phyloP scores from a whole-genome alignment of 1,140 invertebrate genomes.

The Aphaenogaster ashmeadi region DNA sequence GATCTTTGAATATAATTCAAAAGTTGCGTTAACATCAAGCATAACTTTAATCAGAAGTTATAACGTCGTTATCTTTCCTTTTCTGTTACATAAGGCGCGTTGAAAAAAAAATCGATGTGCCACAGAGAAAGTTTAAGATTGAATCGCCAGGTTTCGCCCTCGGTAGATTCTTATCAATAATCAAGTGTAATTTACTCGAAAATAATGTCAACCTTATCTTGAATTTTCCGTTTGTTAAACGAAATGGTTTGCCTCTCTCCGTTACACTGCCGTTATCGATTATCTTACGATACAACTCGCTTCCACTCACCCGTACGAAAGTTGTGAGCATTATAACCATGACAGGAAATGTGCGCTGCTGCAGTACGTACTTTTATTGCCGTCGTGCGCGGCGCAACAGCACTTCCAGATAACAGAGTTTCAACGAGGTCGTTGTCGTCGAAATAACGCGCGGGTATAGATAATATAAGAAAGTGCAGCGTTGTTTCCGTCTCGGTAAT shows the following conservation, averaged over 20 bases:
- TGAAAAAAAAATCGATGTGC: background rate
- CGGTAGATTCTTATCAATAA: background rate
- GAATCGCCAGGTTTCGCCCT: background rate
- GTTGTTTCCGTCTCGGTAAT: conserved; percentile 58
- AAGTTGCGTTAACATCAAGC: background rate
- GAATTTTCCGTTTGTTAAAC: conserved; percentile 3
- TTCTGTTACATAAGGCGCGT: background rate
- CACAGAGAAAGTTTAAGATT: conserved; percentile 3
- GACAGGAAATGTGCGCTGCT: conserved; percentile 44
- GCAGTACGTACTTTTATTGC: conserved; percentile 63
- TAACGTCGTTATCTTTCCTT: background rate
- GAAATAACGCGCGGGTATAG: conserved; percentile 53
- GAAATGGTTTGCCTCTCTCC: conserved; percentile 11
- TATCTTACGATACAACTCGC: conserved; percentile 32
- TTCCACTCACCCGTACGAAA: background rate
- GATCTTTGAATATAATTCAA: background rate
- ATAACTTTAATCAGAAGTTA: background rate
- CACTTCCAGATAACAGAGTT: conserved; percentile 70
- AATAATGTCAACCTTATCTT: background rate
- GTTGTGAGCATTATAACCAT: conserved; percentile 22
- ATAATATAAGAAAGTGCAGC: conserved; percentile 63
- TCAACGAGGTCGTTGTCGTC: conserved; percentile 65
- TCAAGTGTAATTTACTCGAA: background rate
- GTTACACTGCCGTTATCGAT: conserved; percentile 34
- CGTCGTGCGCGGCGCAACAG: conserved; percentile 32